These are phyloP conservation scores for Diglossa cyanea DNA, from an alignment of 2,797 vertebrate genomes.

Conservation along the genomic window DNA sequence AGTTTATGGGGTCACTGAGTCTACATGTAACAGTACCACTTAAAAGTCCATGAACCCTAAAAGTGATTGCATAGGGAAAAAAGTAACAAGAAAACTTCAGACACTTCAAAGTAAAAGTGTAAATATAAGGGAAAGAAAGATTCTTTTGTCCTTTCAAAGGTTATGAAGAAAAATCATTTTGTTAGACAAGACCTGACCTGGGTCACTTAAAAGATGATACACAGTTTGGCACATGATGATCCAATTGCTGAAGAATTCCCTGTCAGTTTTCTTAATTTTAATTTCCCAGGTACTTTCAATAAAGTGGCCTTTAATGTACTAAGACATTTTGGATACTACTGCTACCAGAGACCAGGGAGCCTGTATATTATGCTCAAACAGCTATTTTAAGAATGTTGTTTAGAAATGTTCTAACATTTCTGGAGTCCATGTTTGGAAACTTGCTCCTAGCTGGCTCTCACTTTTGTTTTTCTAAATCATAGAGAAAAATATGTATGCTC, in stretches of 20 bases:
- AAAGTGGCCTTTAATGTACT: not conserved
- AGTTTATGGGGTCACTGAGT: not conserved
- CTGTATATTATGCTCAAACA: not conserved
- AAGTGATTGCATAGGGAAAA: not conserved
- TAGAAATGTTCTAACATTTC: not conserved
- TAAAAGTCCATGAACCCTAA: not conserved
- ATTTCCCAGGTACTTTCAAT: not conserved
- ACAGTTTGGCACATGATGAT: not conserved
- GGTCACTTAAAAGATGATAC: not conserved
- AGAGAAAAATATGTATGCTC: not conserved
- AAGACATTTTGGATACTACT: not conserved
- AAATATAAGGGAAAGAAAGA: not conserved
- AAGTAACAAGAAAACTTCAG: not conserved
- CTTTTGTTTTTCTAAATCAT: not conserved
- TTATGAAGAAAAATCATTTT: not conserved
- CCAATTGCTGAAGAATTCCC: not conserved
- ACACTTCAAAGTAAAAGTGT: not conserved
- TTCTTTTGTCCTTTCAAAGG: not conserved
- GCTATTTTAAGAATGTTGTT: not conserved
- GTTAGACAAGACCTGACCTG: not conserved
- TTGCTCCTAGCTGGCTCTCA: fast-evolving
- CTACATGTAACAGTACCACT: not conserved
- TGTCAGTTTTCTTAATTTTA: not conserved
- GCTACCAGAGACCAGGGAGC: not conserved
- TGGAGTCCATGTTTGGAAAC: not conserved